Evolutionary conservation across 2,888 invertebrate genomes (phyloP).

Genomic region (Pristionchus entomophagus): DNA sequence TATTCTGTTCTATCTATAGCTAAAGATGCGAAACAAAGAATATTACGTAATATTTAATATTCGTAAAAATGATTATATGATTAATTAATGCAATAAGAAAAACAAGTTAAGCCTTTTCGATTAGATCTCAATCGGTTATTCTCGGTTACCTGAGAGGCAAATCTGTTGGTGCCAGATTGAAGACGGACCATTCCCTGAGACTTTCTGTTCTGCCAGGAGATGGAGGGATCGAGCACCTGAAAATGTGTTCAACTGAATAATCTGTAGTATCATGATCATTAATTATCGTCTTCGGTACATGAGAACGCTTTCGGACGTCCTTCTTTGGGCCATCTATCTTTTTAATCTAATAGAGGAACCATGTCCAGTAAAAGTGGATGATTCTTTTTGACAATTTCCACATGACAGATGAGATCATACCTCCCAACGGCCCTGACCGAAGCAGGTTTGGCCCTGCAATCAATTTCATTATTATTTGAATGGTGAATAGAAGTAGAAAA

Average conservation of each 20-base stretch:
- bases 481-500: too few relatives aligned
- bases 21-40: background rate
- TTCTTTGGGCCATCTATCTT: too few relatives aligned
- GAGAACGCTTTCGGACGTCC: too few relatives aligned
- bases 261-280: background rate
- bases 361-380: too few relatives aligned
- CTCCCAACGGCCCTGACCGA: conserved; percentile 76
- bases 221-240: conserved; percentile 69
- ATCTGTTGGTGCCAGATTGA: conserved; percentile 74
- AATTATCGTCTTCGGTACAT: too few relatives aligned
- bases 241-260: background rate
- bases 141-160: conserved; percentile 73
- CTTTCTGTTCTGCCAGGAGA: conserved; percentile 75
- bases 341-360: too few relatives aligned
- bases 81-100: too few relatives aligned
- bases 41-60: background rate
- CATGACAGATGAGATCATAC: conserved; percentile 52
- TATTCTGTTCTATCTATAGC: too few relatives aligned
- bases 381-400: background rate
- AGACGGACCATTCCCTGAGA: conserved; percentile 75
- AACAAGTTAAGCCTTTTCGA: too few relatives aligned
- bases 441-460: conserved; percentile 71
- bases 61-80: background rate
- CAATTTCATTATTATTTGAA: background rate
- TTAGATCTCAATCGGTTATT: too few relatives aligned